These are phyloP conservation scores for Phaenicophaeus curvirostris DNA, from an alignment of 2,797 vertebrate species.

Conservation along the genomic window DNA sequence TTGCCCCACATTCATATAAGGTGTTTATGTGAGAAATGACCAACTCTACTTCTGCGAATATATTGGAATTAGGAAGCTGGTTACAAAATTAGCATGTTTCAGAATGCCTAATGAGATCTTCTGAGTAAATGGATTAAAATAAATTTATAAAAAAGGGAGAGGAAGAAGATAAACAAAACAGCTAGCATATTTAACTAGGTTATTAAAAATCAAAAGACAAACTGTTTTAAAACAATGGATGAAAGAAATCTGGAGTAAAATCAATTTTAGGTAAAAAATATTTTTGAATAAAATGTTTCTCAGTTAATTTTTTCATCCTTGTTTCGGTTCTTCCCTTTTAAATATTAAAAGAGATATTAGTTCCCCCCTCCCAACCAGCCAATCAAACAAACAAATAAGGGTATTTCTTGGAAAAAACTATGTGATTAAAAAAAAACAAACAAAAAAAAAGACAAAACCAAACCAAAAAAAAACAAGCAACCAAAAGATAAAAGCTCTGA, in stretches of 20 bases:
- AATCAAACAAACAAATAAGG: not conserved
- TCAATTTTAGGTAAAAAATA: not conserved
- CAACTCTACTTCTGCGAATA: not conserved
- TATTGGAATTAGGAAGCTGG: not conserved
- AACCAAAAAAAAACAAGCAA: not conserved
- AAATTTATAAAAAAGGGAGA: not conserved
- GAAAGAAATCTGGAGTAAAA: not conserved
- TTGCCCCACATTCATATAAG: not conserved
- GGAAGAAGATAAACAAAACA: not conserved
- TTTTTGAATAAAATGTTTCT: not conserved
- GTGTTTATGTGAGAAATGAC: not conserved
- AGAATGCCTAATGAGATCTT: not conserved
- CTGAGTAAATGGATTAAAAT: not conserved
- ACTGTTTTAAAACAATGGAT: not conserved
- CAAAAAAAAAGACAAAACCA: not conserved
- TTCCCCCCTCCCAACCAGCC: not conserved
- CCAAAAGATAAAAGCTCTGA: not conserved
- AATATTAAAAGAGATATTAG: not conserved
- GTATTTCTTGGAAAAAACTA: not conserved
- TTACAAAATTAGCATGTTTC: not conserved
- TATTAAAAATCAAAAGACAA: not conserved
- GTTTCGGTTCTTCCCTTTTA: not conserved
- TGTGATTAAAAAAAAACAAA: not conserved
- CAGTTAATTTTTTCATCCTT: accelerated
- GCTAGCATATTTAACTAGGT: not conserved